These are phyloP conservation scores for Catharus bicknelli DNA, from an alignment of 2,113 vertebrate genomes.

Conservation along the genomic window DNA sequence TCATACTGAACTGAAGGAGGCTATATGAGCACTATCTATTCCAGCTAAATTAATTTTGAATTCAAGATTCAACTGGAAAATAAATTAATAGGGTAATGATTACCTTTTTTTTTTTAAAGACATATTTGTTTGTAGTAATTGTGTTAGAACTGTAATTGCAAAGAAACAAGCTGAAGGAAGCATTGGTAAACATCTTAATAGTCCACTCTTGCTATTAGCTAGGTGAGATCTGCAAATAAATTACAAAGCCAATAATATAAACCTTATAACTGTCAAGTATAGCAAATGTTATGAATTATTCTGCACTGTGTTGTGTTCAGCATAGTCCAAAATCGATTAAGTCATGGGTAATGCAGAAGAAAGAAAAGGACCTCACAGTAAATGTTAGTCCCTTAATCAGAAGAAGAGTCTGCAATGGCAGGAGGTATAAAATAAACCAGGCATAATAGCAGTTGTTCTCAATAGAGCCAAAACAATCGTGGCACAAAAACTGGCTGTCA, in stretches of 20 bases:
- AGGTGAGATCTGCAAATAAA: neutral
- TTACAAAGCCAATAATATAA: neutral
- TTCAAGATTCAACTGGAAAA: slow-evolving; percentile 12
- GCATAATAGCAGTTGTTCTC: neutral
- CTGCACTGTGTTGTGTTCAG: neutral
- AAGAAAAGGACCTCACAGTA: neutral
- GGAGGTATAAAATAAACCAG: neutral
- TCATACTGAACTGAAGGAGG: neutral
- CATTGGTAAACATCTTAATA: slow-evolving; percentile 18
- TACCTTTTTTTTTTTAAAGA: neutral
- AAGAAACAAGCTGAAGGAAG: neutral
- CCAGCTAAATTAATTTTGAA: neutral
- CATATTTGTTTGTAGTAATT: slow-evolving; percentile 9
- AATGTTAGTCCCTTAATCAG: neutral
- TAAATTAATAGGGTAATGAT: neutral
- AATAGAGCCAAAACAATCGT: accelerated
- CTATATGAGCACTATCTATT: neutral
- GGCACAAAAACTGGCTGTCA: neutral
- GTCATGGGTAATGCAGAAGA: neutral
- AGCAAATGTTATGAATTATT: neutral
- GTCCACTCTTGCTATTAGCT: neutral
- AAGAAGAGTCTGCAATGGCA: neutral
- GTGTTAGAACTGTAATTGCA: neutral
- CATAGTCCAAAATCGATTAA: neutral
- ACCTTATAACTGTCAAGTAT: neutral